phyloP scores from a whole-genome alignment of 2,113 vertebrate genomes.

The Entomyzon cyanotis region DNA sequence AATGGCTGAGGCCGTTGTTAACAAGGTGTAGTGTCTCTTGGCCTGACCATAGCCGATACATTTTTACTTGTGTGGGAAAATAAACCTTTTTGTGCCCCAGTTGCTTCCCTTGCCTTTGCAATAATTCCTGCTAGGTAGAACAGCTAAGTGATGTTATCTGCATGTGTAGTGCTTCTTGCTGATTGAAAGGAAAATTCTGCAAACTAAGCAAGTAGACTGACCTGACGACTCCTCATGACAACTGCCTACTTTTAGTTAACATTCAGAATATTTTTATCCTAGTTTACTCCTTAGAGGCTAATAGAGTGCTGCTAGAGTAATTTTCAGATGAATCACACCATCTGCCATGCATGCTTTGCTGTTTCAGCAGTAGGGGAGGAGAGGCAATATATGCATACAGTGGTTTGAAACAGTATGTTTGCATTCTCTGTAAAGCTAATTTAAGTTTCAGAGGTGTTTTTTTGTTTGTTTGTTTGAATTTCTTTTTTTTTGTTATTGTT shows the following conservation, averaged over 20 bases:
- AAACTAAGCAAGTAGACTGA: slow-evolving; percentile 30
- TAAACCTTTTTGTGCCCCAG: background rate
- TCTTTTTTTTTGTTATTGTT: background rate
- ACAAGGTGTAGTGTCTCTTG: rapidly evolving
- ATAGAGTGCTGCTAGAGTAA: slow-evolving; percentile 57
- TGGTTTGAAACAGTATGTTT: background rate
- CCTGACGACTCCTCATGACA: slow-evolving; percentile 12
- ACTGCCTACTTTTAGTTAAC: slow-evolving; percentile 42
- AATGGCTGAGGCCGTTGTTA: background rate
- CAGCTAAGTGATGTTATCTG: background rate
- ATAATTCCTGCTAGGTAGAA: background rate
- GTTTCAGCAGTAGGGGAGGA: slow-evolving; percentile 32
- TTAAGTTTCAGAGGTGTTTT: background rate
- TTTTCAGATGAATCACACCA: slow-evolving; percentile 65
- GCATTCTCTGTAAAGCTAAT: background rate
- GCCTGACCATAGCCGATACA: background rate
- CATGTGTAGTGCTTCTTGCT: background rate
- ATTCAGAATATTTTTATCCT: slow-evolving; percentile 55
- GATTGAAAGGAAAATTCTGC: slow-evolving; percentile 36
- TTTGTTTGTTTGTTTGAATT: background rate
- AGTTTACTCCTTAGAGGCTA: slow-evolving; percentile 62
- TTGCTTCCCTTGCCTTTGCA: background rate
- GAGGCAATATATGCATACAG: background rate
- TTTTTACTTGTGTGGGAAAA: background rate
- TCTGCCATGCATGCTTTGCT: slow-evolving; percentile 50